Base-by-base conservation (phyloP, 2,113 vertebrate species). In the Monopterus albus region DNA sequence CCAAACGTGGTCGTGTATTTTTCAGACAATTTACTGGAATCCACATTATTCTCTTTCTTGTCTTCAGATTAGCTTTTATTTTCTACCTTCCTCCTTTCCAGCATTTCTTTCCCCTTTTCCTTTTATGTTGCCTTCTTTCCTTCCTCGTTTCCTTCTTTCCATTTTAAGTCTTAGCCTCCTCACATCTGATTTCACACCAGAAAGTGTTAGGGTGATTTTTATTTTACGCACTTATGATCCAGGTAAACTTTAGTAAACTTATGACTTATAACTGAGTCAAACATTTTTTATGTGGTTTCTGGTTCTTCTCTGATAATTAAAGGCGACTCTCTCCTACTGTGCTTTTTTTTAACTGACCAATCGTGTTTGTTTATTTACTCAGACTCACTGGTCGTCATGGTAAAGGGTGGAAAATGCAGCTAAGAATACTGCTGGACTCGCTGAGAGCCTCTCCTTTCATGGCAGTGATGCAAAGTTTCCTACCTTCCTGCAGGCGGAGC, bases 371-470 rank as follows among this genome's bases (percentile, higher is more conserved):
- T 91, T 91, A 51, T 91, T 91, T 86, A 78, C 76, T 61, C 36
- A 78, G 72, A 76, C 57, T 83, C 72, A 72, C 23, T 0, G 18
- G 89, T 92, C 49, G 71, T 69, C 81, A 79, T 88, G 84, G 84
- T 51, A 82, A 92, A 89, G 68, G 12, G 73, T 38, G 77, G 67
- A 71, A 87, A 78, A 72, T 65, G 43, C 45, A 47, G 80, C 88
- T 90, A 88, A 88, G 81, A 88, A 90, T 91, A 88, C 21, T 5
- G 1, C 4, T 55, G 40, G 62, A 31, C 66, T 36, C 1, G 12
- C 15, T 35, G 79, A 80, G 64, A 90, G 73, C 79, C 80, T 68
- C 52, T 86, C 87, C 89, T 89, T 91, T 90, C 86, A 89, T 78
- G 78, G 84, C 65, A 38, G 63, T 77, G 81, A 86, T 46, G 64